Conservation (phyloP, 1,140 invertebrate species). For the Atta cephalotes region DNA sequence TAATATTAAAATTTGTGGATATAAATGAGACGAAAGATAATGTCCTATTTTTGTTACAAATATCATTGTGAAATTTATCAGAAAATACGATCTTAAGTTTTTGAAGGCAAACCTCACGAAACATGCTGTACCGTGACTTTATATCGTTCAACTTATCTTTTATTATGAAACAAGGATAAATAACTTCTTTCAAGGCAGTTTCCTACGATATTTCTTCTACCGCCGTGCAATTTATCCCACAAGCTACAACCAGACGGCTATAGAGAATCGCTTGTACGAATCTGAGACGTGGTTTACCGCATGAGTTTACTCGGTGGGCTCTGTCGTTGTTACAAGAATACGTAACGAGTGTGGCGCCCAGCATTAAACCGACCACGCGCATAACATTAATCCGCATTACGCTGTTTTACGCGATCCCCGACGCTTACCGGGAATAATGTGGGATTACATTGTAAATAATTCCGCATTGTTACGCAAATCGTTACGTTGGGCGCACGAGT, state of each 20-base stretch:
- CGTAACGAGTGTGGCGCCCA: slow-evolving; percentile 36
- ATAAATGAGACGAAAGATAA: neutral
- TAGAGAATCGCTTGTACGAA: slow-evolving; percentile 52
- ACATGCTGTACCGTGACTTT: slow-evolving; percentile 7
- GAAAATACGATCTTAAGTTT: slow-evolving; percentile 42
- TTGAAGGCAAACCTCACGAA: slow-evolving; percentile 1
- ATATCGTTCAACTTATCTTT: slow-evolving; percentile 48
- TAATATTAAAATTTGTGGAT: slow-evolving; percentile 39
- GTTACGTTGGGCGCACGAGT: neutral
- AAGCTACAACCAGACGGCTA: slow-evolving; percentile 13
- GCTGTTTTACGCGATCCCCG: slow-evolving; percentile 53
- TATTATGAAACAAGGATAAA: slow-evolving; percentile 61
- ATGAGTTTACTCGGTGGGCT: slow-evolving; percentile 23
- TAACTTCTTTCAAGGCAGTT: slow-evolving; percentile 55
- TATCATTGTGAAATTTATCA: slow-evolving; percentile 24
- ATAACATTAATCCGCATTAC: slow-evolving; percentile 63
- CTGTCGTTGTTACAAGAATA: slow-evolving; percentile 55
- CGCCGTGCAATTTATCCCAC: slow-evolving; percentile 42
- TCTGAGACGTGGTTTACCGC: slow-evolving; percentile 50
- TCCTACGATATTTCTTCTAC: slow-evolving; percentile 43
- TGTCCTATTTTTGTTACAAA: neutral
- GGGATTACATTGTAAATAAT: slow-evolving; percentile 60
- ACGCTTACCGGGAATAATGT: slow-evolving; percentile 51
- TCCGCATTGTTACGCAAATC: slow-evolving; percentile 48
- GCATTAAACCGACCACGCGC: slow-evolving; percentile 59